Evolutionary conservation across 2,888 invertebrate genomes (phyloP).

Genomic region (Drosophila affinis): DNA sequence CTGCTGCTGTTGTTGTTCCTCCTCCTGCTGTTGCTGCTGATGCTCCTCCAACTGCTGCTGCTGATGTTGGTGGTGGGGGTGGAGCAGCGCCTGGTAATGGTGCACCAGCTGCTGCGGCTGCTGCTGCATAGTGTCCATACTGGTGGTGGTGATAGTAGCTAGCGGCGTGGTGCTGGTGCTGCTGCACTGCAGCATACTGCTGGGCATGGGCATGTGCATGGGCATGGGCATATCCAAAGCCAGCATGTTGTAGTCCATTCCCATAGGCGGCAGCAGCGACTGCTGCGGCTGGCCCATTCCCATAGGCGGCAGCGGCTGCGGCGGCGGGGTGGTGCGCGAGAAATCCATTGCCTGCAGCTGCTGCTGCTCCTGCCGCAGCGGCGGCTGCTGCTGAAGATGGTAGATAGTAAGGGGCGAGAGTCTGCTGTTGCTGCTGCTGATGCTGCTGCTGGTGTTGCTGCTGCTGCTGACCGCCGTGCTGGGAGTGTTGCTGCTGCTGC

Average conservation of each 20-base stretch:
- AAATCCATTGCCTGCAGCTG: constrained; percentile 76
- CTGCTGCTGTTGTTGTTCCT: constrained; percentile 41
- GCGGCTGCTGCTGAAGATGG: constrained; percentile 75
- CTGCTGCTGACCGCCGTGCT: constrained; percentile 49
- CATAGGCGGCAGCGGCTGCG: constrained; percentile 79
- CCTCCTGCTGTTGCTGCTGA: constrained; percentile 51
- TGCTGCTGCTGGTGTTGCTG: constrained; percentile 43
- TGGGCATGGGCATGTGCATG: constrained; percentile 74
- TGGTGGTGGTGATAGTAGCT: constrained; percentile 84
- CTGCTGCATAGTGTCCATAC: constrained; percentile 81
- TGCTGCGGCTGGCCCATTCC: constrained; percentile 71
- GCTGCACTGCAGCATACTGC: constrained; percentile 57
- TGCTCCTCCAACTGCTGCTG: constrained; percentile 38
- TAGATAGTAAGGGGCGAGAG: constrained; percentile 80
- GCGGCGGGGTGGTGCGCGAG: constrained; percentile 77
- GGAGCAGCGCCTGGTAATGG: constrained; percentile 57
- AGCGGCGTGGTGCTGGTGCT: constrained; percentile 66
- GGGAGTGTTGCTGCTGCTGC: constrained; percentile 46
- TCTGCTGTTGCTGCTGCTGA: constrained; percentile 49
- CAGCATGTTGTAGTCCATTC: constrained; percentile 83
- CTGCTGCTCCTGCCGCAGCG: constrained; percentile 65
- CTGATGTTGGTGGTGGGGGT: constrained; percentile 56
- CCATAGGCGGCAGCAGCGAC: constrained; percentile 80
- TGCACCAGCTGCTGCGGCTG: constrained; percentile 78
- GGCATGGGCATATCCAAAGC: constrained; percentile 83